Base-by-base conservation (phyloP, 2,797 vertebrate genomes). In the Otus scops region DNA sequence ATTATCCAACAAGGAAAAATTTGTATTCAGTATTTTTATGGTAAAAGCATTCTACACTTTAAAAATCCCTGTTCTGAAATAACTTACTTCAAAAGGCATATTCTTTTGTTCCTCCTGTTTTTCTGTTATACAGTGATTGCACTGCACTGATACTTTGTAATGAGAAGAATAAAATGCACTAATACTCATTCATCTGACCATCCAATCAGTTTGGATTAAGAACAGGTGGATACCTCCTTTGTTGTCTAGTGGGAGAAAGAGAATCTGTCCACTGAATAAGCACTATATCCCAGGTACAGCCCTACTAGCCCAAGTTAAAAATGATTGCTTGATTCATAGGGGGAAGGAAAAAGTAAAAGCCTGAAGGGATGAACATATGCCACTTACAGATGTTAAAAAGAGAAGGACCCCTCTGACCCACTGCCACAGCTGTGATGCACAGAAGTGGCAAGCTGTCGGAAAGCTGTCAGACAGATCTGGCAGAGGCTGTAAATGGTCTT, bases 241-340 rank as follows among this genome's bases (percentile, higher is more conserved):
- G 21, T 6, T 47, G 17, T 36, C 30, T 0, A 0, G 2, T 12
- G 15, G 18, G 27, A 73, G 54, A 70, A 47, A 45, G 18, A 54
- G 27, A 61, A 70, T 13, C 28, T 0, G 0, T 19, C 47, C 21
- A 7, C 6, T n/a, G 23, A 71, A 61, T 28, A 69, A 94, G 10
- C 24, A 16, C 14, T 39, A 2, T 26, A 76, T 76, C 30, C 26
- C 39, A 91, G 47, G n/a, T 22, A 64, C 10, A 89, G 18, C 18
- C 60, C 21, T 71, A 24, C 54, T n/a, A 86, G 14, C 9, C 7
- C 12, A 20, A 36, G 24, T 54, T 71, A 23, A 79, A 92, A 88
- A 79, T 9, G 19, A 45, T 19, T 57, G 6, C 36, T 86, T 57
- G 8, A 57, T 84, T 71, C 6, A 7, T 24, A 65, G 13, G 2